Conservation (phyloP, 1,140 invertebrate genomes). For the Dufourea novaeangliae region DNA sequence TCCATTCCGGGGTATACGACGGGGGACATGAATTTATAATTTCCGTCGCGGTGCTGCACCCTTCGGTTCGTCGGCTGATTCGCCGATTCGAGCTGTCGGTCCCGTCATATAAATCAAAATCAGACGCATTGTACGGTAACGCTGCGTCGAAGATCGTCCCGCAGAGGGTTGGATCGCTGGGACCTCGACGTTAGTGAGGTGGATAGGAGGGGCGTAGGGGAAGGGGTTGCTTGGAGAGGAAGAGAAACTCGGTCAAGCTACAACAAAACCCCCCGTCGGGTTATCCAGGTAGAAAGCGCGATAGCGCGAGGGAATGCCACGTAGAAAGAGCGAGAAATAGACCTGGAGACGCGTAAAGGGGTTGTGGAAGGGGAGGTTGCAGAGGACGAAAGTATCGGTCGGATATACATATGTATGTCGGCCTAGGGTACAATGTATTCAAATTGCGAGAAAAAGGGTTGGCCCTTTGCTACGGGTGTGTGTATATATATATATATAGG, state of each 20-base stretch:
- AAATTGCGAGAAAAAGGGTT: constrained; percentile 81
- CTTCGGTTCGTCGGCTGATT: constrained; percentile 61
- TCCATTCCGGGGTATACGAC: background rate
- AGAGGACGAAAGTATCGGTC: constrained; percentile 74
- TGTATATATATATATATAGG: too few relatives aligned
- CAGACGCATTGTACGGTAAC: constrained; percentile 75
- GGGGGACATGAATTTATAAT: constrained; percentile 80
- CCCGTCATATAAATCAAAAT: constrained; percentile 82
- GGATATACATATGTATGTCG: constrained; percentile 81
- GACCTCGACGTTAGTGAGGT: background rate
- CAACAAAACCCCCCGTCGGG: constrained; percentile 73
- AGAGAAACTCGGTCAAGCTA: constrained; percentile 80
- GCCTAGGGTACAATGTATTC: constrained; percentile 81
- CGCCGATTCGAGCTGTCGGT: constrained; percentile 74
- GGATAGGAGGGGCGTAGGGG: constrained; percentile 11
- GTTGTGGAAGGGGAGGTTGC: constrained; percentile 6
- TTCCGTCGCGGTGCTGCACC: constrained; percentile 72
- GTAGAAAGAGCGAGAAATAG: constrained; percentile 23
- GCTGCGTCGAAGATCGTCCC: constrained; percentile 37
- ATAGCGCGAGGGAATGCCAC: constrained; percentile 53
- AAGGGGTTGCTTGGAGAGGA: constrained; percentile 50
- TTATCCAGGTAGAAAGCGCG: constrained; percentile 72
- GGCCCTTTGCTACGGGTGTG: constrained; percentile 69
- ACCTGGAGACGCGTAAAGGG: constrained; percentile 38
- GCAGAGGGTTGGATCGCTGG: constrained; percentile 33